Conservation (phyloP, 2,113 vertebrate genomes). For the Tachysurus fulvidraco region DNA sequence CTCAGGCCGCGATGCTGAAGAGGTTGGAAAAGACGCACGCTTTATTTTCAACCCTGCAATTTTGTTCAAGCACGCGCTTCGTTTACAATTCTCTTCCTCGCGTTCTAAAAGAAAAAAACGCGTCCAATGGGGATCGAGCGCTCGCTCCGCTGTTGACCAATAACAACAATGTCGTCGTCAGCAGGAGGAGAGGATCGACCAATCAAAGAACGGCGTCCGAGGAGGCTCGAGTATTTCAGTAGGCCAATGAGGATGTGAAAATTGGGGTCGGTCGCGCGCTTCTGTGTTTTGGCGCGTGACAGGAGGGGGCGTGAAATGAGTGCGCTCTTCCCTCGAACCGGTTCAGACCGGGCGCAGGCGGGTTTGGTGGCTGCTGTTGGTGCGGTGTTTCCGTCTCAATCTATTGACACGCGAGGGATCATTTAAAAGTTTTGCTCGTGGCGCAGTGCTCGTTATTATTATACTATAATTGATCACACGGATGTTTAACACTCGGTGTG, state of each 20-base stretch:
- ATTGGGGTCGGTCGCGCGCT: slow-evolving; percentile 49
- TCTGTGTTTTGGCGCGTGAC: slow-evolving; percentile 53
- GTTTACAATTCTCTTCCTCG: slow-evolving; percentile 73
- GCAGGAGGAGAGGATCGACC: slow-evolving; percentile 18
- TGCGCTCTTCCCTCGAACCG: slow-evolving; percentile 73
- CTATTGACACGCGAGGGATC: slow-evolving; percentile 58
- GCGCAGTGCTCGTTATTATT: not conserved
- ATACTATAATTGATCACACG: too few species aligned
- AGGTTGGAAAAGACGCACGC: slow-evolving; percentile 66
- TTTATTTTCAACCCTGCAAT: slow-evolving; percentile 50
- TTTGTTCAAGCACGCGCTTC: slow-evolving; percentile 62
- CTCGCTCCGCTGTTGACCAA: slow-evolving; percentile 57
- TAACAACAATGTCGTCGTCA: slow-evolving; percentile 19
- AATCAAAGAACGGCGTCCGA: slow-evolving; percentile 45
- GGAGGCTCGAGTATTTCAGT: slow-evolving; percentile 51
- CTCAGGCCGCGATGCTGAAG: slow-evolving; percentile 69
- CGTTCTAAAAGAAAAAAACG: slow-evolving; percentile 54
- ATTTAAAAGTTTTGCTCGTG: slow-evolving; percentile 25
- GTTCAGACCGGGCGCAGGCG: slow-evolving; percentile 77
- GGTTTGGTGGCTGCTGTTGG: slow-evolving; percentile 61
- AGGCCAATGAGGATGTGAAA: slow-evolving; percentile 61
- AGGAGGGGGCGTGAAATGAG: slow-evolving; percentile 59
- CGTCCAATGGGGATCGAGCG: slow-evolving; percentile 62
- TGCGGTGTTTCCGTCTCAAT: slow-evolving; percentile 53
- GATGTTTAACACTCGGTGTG: too few species aligned